Evolutionary conservation across 2,797 vertebrate species (phyloP).

Genomic region (Pseudochirops corinnae): DNA sequence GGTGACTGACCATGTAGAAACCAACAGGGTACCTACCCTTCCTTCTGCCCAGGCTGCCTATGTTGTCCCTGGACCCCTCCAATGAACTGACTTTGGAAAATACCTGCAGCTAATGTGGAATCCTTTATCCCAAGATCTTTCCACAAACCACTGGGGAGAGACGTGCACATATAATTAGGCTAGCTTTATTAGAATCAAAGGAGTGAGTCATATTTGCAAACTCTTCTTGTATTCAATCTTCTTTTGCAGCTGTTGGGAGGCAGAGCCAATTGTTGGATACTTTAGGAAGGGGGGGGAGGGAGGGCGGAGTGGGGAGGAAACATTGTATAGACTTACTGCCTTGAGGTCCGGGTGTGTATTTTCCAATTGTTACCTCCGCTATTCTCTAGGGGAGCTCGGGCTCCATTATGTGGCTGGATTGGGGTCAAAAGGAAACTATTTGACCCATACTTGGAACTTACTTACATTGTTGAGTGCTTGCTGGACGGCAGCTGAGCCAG

Average conservation of each 20-base stretch:
- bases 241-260: constrained; percentile 63
- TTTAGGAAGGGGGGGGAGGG: background rate
- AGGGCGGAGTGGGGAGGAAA: constrained; percentile 41
- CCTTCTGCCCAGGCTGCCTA: background rate
- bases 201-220: constrained; percentile 79
- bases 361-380: constrained; percentile 75
- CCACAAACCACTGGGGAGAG: constrained; percentile 66
- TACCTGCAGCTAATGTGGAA: constrained; percentile 61
- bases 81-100: constrained; percentile 30
- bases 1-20: background rate
- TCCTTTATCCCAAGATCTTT: constrained; percentile 64
- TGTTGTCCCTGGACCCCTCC: background rate
- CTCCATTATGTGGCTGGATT: constrained; percentile 78
- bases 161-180: constrained; percentile 73
- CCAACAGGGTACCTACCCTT: background rate
- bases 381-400: constrained; percentile 71
- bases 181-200: constrained; percentile 77
- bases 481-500: constrained; percentile 71
- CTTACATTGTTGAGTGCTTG: constrained; percentile 79
- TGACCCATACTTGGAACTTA: constrained; percentile 74
- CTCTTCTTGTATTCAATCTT: constrained; percentile 55
- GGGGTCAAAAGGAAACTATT: constrained; percentile 80
- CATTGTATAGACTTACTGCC: constrained; percentile 43
- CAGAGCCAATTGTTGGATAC: background rate
- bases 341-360: constrained; percentile 51